A percentile compares a stretch with the other conserved stretches of the same genome.
Evolutionary conservation across 2,888 invertebrate species (phyloP).

Genomic region (Siphonodentalium dalli): DNA sequence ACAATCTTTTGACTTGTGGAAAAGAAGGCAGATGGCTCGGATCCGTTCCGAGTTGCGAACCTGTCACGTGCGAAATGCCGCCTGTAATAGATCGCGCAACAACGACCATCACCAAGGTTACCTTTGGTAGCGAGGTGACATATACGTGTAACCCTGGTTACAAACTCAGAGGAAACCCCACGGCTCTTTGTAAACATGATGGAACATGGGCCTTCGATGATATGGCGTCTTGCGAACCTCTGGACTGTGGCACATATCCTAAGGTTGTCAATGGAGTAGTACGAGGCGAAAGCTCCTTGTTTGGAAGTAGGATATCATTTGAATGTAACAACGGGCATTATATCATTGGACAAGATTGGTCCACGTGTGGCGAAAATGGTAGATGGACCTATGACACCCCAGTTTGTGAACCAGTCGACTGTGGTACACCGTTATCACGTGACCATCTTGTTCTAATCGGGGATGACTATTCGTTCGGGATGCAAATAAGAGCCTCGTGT

Average conservation of each 20-base stretch:
- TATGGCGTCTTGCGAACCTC: conserved; percentile 31
- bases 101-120: conserved; percentile 23
- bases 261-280: conserved; percentile 65
- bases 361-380: conserved; percentile 44
- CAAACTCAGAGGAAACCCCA: conserved; percentile 31
- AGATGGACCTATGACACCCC: conserved; percentile 52
- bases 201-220: conserved; percentile 34
- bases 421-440: conserved; percentile 30
- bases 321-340: conserved; percentile 50
- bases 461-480: conserved; percentile 1
- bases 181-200: conserved; percentile 31
- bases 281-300: conserved; percentile 45
- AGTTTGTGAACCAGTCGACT: conserved; percentile 47
- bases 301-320: conserved; percentile 43
- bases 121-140: conserved; percentile 29
- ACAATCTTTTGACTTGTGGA: conserved; percentile 43
- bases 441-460: conserved; percentile 12
- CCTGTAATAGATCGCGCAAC: conserved; percentile 29
- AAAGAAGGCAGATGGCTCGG: conserved; percentile 55
- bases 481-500: conserved; percentile 13
- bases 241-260: conserved; percentile 41
- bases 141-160: conserved; percentile 44
- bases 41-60: conserved; percentile 52
- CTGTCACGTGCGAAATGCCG: conserved; percentile 42
- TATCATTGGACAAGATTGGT: conserved; percentile 28